Evolutionary conservation across 2,888 invertebrate genomes (phyloP).

Genomic region (Acholoe squamosa): DNA sequence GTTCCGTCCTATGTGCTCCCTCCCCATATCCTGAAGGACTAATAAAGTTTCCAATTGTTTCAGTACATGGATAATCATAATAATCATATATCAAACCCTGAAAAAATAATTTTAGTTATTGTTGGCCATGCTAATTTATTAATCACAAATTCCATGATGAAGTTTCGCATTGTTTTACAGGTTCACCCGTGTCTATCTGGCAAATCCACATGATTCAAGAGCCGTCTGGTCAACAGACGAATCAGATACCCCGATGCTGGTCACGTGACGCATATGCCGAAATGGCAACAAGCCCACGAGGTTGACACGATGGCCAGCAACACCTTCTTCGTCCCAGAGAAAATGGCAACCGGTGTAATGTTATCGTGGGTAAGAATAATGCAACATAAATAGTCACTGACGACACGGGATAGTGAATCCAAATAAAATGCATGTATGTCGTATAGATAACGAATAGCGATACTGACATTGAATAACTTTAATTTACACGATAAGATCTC

Average conservation of each 20-base stretch:
- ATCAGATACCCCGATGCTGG: neutral
- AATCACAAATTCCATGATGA: too few species aligned
- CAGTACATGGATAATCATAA: too few species aligned
- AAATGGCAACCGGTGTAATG: neutral
- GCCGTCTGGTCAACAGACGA: neutral
- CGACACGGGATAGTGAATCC: too few species aligned
- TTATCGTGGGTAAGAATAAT: constrained; percentile 13
- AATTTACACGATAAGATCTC: too few species aligned
- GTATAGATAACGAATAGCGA: too few species aligned
- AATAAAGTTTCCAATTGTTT: too few species aligned
- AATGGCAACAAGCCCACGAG: constrained; percentile 22
- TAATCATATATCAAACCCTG: too few species aligned
- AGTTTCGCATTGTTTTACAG: neutral
- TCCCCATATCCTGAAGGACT: neutral
- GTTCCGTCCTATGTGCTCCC: constrained; percentile 14
- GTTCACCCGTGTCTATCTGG: neutral
- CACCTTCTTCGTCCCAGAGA: neutral
- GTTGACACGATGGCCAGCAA: neutral
- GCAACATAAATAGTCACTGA: neutral
- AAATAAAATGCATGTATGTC: too few species aligned
- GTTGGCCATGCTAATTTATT: too few species aligned
- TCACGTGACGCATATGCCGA: neutral
- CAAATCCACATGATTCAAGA: neutral
- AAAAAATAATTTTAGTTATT: too few species aligned
- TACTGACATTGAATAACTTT: too few species aligned